These are phyloP conservation scores for Hafferia zeledoni DNA, from an alignment of 2,797 vertebrate genomes.

Conservation along the genomic window DNA sequence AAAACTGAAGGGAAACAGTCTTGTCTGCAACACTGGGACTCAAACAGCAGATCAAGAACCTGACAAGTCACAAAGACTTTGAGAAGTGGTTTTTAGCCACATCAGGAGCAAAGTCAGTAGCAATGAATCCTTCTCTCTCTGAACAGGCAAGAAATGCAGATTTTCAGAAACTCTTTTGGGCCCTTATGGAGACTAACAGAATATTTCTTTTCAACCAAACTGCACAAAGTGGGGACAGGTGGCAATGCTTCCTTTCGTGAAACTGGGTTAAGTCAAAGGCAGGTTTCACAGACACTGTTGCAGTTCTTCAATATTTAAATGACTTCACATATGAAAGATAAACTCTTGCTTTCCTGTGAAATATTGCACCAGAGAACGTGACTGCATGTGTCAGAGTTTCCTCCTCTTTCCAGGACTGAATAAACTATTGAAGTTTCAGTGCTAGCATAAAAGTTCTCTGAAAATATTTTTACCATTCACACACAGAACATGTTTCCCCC, in stretches of 20 bases:
- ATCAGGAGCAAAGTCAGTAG: neutral
- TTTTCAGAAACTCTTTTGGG: neutral
- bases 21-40: neutral
- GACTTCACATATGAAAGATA: neutral
- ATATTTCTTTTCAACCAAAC: neutral
- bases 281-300: neutral
- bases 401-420: neutral
- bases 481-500: neutral
- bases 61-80: neutral
- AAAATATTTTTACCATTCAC: neutral
- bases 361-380: neutral
- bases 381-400: neutral
- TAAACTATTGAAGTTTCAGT: neutral
- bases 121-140: neutral
- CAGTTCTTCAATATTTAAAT: neutral
- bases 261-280: neutral
- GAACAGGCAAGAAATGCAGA: neutral
- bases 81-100: neutral
- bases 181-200: neutral
- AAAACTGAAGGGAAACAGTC: neutral
- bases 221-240: neutral
- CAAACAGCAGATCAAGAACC: neutral
- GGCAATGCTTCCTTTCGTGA: neutral
- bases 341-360: neutral
- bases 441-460: neutral